These are phyloP conservation scores for Aplysina aerophoba DNA, from an alignment of 37 sponge, comb jelly and placozoan genomes.

Conservation along the genomic window DNA sequence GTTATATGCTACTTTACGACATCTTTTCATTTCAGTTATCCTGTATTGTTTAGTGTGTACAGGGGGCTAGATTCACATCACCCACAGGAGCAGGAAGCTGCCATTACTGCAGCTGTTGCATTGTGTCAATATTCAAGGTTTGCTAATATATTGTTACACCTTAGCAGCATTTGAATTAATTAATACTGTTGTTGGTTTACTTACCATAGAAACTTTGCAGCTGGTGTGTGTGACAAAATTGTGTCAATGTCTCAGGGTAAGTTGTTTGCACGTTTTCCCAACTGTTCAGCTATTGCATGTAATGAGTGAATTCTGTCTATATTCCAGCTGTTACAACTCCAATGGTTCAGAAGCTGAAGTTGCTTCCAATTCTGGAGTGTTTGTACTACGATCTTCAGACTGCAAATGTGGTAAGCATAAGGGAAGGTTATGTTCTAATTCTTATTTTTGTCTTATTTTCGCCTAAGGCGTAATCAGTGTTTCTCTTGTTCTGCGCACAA, in stretches of 20 bases:
- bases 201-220: conserved; percentile 62
- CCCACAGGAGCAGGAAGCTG: conserved; percentile 81
- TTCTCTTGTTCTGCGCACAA: too few relatives aligned
- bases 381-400: conserved; percentile 82
- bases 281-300: too few relatives aligned
- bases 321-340: conserved; percentile 77
- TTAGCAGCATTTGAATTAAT: not conserved
- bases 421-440: too few relatives aligned
- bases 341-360: conserved; percentile 73
- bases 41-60: conserved; percentile 55
- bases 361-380: conserved; percentile 73
- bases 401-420: conserved; percentile 69
- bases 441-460: too few relatives aligned
- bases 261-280: not conserved
- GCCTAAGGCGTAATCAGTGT: too few relatives aligned
- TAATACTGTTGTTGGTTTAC: not conserved
- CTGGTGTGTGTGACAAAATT: conserved; percentile 82
- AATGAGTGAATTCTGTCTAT: conserved; percentile 5
- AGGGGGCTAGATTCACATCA: conserved; percentile 82
- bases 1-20: not conserved
- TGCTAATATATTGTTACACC: not conserved
- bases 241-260: conserved; percentile 87
- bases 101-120: conserved; percentile 79
- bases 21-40: not conserved
- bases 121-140: conserved; percentile 79